phyloP scores from a whole-genome alignment of 2,113 vertebrate species.

The Ameiurus melas region DNA sequence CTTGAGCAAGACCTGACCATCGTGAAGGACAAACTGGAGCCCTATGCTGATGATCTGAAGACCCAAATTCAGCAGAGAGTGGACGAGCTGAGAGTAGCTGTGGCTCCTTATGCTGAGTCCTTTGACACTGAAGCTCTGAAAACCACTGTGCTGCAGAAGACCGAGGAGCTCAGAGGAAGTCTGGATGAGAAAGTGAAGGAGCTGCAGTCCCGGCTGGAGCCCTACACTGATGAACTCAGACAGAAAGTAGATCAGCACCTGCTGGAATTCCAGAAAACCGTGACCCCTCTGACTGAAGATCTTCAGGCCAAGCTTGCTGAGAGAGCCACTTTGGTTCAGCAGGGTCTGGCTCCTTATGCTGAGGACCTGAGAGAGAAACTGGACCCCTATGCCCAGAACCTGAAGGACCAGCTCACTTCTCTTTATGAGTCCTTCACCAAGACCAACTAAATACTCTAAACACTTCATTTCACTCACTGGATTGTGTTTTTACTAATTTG shows the following conservation, averaged over 20 bases:
- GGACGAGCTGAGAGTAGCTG: slow-evolving; percentile 71
- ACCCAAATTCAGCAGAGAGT: slow-evolving; percentile 71
- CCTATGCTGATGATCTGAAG: slow-evolving; percentile 67
- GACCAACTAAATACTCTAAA: slow-evolving; percentile 46
- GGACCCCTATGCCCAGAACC: slow-evolving; percentile 64
- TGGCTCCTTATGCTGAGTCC: slow-evolving; percentile 57
- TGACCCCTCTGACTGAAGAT: slow-evolving; percentile 63
- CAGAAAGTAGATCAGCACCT: slow-evolving; percentile 60
- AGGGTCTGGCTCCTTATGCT: slow-evolving; percentile 64
- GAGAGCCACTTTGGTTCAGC: slow-evolving; percentile 58
- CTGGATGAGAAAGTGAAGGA: slow-evolving; percentile 49
- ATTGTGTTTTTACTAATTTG: neutral
- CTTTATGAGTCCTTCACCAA: slow-evolving; percentile 62
- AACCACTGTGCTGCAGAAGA: slow-evolving; percentile 53
- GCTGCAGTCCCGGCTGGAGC: slow-evolving; percentile 61
- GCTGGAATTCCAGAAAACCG: slow-evolving; percentile 63
- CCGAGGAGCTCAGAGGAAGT: slow-evolving; percentile 55
- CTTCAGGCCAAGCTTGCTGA: slow-evolving; percentile 59
- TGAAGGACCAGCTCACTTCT: slow-evolving; percentile 58
- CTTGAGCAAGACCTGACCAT: slow-evolving; percentile 56
- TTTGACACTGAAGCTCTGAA: slow-evolving; percentile 59
- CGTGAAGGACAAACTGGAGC: slow-evolving; percentile 43
- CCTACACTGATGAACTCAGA: slow-evolving; percentile 56
- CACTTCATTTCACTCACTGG: neutral
- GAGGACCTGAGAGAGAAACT: slow-evolving; percentile 62